These are phyloP conservation scores for Rhizoglyphus robini DNA, from an alignment of 1,140 invertebrate species.

Conservation along the genomic window DNA sequence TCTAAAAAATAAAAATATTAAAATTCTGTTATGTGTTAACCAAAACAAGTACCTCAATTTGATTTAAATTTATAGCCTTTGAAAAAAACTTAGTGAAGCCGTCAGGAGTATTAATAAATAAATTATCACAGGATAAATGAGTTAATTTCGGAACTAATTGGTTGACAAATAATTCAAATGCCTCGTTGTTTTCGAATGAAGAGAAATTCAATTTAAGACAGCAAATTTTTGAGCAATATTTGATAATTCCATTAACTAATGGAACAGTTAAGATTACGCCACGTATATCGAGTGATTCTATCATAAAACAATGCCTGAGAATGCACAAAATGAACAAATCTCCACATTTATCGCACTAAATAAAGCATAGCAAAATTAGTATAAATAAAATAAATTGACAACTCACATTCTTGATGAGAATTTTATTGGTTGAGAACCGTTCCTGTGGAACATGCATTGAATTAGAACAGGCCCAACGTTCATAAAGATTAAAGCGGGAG, in stretches of 20 bases:
- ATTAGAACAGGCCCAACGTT: not conserved
- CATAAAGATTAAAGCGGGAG: not conserved
- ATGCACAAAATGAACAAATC: not conserved
- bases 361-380: not conserved
- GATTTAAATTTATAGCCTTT: not conserved
- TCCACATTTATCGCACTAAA: not conserved
- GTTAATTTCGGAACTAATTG: not conserved
- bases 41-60: not conserved
- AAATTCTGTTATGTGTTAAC: not conserved
- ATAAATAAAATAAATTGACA: not conserved
- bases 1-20: not conserved
- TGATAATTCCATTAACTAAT: not conserved
- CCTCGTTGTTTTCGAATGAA: not conserved
- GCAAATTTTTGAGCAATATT: constrained; percentile 3
- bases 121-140: constrained; percentile 7
- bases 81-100: no score
- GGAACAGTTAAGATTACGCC: not conserved
- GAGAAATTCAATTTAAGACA: constrained; percentile 4
- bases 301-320: not conserved
- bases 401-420: not conserved
- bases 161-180: not conserved
- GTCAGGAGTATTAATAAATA: not conserved
- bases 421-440: not conserved
- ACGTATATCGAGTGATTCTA: not conserved
- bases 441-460: not conserved